These are phyloP conservation scores for Drosophila paulistorum DNA, from an alignment of 1,140 invertebrate genomes.

Conservation along the genomic window DNA sequence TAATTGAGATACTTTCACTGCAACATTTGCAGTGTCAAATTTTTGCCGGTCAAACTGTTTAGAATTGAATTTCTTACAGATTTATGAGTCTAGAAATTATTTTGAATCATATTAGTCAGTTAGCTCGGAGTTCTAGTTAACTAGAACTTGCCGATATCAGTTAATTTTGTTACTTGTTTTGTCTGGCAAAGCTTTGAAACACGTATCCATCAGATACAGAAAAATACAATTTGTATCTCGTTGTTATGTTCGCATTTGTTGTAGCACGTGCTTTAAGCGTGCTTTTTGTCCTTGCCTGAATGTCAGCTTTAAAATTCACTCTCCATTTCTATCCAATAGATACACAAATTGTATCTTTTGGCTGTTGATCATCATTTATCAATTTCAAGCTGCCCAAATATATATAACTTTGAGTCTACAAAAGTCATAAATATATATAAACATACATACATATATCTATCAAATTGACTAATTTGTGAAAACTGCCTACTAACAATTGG, in stretches of 20 bases:
- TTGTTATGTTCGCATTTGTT: not conserved
- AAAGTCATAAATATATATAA: slow-evolving; percentile 11
- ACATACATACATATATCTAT: slow-evolving; percentile 34
- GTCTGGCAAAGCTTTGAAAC: not conserved
- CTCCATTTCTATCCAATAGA: slow-evolving; percentile 42
- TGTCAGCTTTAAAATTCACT: slow-evolving; percentile 67
- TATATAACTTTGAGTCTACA: no score
- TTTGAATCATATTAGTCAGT: no score
- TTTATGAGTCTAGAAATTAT: no score
- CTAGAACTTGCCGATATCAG: not conserved
- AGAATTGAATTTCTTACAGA: not conserved
- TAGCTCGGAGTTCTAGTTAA: not conserved
- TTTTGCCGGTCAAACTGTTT: slow-evolving; percentile 40
- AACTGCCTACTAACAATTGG: slow-evolving; percentile 22
- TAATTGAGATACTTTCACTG: slow-evolving; percentile 71
- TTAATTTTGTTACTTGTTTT: not conserved
- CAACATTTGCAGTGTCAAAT: slow-evolving; percentile 34
- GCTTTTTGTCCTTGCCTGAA: slow-evolving; percentile 76
- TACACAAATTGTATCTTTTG: slow-evolving; percentile 33
- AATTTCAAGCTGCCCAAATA: slow-evolving; percentile 1
- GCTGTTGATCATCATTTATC: slow-evolving; percentile 41
- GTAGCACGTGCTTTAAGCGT: slow-evolving; percentile 60
- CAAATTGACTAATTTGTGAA: slow-evolving; percentile 72
- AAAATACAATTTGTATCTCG: slow-evolving; percentile 16
- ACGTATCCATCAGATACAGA: slow-evolving; percentile 64